Evolutionary conservation across 2,888 invertebrate species (phyloP), one percentile per base, ranked within the genome.

Genomic region (Lasioglossum leucozonium): DNA sequence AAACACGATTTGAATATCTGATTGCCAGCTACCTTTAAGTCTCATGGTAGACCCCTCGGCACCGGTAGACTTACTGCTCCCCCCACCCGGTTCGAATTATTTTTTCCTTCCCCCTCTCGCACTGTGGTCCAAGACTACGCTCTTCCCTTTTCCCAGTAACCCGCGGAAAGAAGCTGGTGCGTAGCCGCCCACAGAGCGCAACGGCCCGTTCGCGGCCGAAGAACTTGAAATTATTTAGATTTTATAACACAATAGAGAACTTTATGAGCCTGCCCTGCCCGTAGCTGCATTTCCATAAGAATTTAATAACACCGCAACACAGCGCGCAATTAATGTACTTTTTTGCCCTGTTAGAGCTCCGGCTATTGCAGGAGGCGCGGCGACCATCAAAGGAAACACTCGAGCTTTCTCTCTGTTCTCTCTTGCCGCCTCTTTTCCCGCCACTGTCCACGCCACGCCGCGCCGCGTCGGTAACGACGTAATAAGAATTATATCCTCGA

Each of bases 281-380:
- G 82, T 87, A 83, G 84, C 88, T 88, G 90, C 91, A 94, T 94
- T 94, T 94, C 93, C 94, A 94, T 94, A 94, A 94, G 94, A 95
- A 95, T 95, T 95, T 95, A 95, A 95, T 95, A 94, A 94, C 92
- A 94, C 93, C 93, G 93, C 93, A 94, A 94, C 93, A 91, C 93
- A 92, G 92, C 90, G 92, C 92, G 92, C 94, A 94, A 94, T 95
- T 94, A 95, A 94, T 94, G 93, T 94, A 93, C 94, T 93, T 94
- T 94, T 94, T 94, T 93, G 91, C 91, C 93, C 92, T 93, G 92
- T 93, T 93, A 92, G 90, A 87, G 86, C 85, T 18, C 37, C 86
- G 86, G 84, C 85, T 84, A 87, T 87, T 72, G 87, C 80, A 80
- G 73, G 86, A 79, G 79, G 85, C 77, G 88, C 22, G 51, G 87